Percentiles rank a stretch among this genome's conserved stretches.
Evolutionary conservation across 2,888 invertebrate species (phyloP).

Genomic region (Megalurothrips usitatus): DNA sequence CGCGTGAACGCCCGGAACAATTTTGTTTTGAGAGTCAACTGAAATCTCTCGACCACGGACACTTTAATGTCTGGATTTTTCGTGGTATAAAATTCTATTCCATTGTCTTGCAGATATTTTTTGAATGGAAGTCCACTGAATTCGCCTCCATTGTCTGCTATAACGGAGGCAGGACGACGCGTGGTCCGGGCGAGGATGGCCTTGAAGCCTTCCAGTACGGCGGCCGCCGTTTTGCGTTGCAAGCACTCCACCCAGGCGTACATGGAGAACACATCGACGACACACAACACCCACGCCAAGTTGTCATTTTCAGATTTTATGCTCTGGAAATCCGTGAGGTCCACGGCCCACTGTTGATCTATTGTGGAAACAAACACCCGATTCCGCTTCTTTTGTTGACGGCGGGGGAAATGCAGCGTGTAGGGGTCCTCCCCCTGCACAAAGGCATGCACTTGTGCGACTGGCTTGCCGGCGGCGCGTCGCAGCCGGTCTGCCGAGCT

Average conservation of each 20-base stretch:
- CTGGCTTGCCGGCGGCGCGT: too few species aligned
- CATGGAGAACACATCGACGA: neutral
- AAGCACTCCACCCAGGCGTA: neutral
- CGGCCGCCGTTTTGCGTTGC: neutral
- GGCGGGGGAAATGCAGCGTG: neutral
- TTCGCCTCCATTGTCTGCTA: neutral
- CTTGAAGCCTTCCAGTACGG: constrained; percentile 15
- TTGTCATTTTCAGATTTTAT: neutral
- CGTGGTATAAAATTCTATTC: constrained; percentile 38
- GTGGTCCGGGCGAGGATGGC: neutral
- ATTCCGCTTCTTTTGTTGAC: neutral
- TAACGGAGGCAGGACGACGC: neutral
- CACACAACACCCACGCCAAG: neutral
- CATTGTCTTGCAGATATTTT: constrained; percentile 33
- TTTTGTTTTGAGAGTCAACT: constrained; percentile 40
- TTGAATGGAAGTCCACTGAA: neutral
- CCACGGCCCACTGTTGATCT: neutral
- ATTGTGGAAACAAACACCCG: neutral
- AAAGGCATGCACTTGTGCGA: neutral
- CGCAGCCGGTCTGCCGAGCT: too few species aligned
- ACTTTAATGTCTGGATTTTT: constrained; percentile 41
- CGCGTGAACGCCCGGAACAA: constrained; percentile 40
- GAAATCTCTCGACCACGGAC: constrained; percentile 41
- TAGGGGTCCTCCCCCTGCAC: neutral
- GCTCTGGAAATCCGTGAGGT: neutral